Evolutionary conservation across 1,140 invertebrate genomes (phyloP).

Genomic region (Oncopeltus fasciatus): DNA sequence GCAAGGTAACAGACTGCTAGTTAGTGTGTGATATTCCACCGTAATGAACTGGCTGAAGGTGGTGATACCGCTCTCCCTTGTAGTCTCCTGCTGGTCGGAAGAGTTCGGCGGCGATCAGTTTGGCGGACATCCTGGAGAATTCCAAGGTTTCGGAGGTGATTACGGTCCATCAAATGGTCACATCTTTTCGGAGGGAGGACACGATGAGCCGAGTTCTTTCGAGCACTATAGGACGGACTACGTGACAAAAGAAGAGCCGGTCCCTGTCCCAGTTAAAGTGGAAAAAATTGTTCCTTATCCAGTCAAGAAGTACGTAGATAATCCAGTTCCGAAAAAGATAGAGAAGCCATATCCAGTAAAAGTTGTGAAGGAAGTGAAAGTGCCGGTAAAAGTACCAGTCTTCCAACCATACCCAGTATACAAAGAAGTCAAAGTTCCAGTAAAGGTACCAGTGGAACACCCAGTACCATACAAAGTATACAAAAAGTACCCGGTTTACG

Average conservation of each 20-base stretch:
- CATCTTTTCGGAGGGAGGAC: too few species aligned
- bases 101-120: too few species aligned
- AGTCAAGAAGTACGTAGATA: background rate
- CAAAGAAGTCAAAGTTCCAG: background rate
- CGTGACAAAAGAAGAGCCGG: background rate
- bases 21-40: too few species aligned
- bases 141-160: too few species aligned
- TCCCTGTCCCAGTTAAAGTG: background rate
- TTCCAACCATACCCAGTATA: background rate
- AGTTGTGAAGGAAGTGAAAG: background rate
- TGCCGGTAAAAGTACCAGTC: background rate
- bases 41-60: too few species aligned
- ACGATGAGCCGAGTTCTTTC: background rate
- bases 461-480: background rate
- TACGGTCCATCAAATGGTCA: too few species aligned
- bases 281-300: background rate
- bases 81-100: too few species aligned
- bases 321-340: background rate
- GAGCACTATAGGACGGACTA: background rate
- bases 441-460: background rate
- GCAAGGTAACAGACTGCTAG: too few species aligned
- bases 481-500: background rate
- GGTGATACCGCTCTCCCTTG: too few species aligned
- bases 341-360: background rate
- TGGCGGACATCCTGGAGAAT: too few species aligned